Evolutionary conservation across 2,888 invertebrate genomes (phyloP), one percentile per base, ranked within the genome.

Genomic region (Pollenia griseotomentosa): DNA sequence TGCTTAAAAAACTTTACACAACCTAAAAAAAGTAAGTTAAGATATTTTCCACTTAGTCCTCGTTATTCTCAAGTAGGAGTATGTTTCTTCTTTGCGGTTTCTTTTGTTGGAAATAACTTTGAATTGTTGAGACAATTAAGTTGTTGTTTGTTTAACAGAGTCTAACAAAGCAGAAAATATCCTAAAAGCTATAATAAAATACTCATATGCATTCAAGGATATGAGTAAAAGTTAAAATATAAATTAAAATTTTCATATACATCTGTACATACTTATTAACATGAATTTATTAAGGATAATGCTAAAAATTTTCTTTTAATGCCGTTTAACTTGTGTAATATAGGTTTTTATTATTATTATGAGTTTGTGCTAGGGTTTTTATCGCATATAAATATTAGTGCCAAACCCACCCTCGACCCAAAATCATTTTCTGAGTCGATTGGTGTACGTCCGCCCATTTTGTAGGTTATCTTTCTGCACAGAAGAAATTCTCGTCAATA

Each of bases 121-220:
- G 71, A 63, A 73, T 83, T 87, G 83, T 83, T 80, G 71, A 81
- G 83, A 87, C 86, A 83, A 87, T 87, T 87, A 87, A 83, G 86
- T 73, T 71, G 53, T 65, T 75, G 75, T 81, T 81, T 80, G 70
- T 77, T 87, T 59, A 80, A 80, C 55, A 70, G 42, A 71, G 53
- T 75, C 79, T 75, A 80, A 80, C 83, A 87, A 81, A 77, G 80
- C 80, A 77, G 75, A 83, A 87, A 83, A 87, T 81, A 83, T 83
- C 83, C 77, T 83, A 83, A 83, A 83, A 80, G 19, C 53, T 48
- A 77, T 83, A 66, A 68, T 48, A 55, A 78, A 66, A 61, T 66
- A 78, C 80, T 77, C 53, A 73, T 55, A 73, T 68, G 80, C 65
- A 66, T 68, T 63, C 53, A 55, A 73, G 70, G 77, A 80, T 71